Evolutionary conservation across 2,113 vertebrate genomes (phyloP).

Genomic region (Madoqua kirkii): DNA sequence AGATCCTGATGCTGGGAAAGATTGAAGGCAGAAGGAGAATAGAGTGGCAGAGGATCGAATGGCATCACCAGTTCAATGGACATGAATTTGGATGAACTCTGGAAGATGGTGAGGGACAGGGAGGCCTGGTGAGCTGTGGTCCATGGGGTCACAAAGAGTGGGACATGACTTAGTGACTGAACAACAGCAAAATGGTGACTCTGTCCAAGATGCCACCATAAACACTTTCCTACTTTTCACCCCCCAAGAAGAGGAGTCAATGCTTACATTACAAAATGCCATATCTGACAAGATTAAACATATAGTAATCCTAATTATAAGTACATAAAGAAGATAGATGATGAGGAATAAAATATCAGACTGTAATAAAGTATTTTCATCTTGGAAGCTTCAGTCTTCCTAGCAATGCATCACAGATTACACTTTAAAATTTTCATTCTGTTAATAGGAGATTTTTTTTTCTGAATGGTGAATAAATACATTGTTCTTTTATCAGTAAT

Average conservation of each 20-base stretch:
- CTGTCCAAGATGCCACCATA: not conserved
- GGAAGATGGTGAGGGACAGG: not conserved
- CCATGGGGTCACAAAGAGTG: not conserved
- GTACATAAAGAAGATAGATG: not conserved
- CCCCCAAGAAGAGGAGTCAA: not conserved
- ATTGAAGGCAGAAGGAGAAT: not conserved
- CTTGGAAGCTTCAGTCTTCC: not conserved
- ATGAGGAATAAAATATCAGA: not conserved
- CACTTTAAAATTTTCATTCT: not conserved
- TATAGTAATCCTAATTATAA: not conserved
- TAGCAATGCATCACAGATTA: not conserved
- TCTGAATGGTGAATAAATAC: not conserved
- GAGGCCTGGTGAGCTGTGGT: not conserved
- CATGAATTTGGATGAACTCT: not conserved
- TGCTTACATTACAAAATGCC: not conserved
- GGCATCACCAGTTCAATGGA: not conserved
- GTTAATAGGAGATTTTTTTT: not conserved
- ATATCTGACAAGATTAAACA: not conserved
- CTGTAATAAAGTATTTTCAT: not conserved
- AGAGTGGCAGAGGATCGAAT: not conserved
- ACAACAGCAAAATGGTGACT: not conserved
- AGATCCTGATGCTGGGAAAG: not conserved
- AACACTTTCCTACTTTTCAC: not conserved
- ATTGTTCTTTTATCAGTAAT: constrained; percentile 8
- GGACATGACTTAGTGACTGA: not conserved